A percentile compares a stretch with the other conserved stretches of the same genome.
These are phyloP conservation scores for Delia radicum DNA, from an alignment of 1,140 invertebrate species.

Conservation along the genomic window DNA sequence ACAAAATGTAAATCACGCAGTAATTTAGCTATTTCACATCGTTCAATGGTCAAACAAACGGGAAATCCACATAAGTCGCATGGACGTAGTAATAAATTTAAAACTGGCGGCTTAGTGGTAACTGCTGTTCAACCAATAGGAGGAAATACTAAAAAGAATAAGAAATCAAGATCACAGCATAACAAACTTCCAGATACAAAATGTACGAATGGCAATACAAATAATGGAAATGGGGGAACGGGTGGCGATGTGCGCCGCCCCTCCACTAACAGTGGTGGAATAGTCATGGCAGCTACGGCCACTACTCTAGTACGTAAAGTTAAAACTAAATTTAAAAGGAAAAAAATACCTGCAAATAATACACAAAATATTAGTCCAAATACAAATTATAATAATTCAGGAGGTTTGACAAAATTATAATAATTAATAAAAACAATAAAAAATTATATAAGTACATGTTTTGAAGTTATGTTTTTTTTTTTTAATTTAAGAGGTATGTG, in stretches of 20 bases:
- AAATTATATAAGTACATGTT: neutral
- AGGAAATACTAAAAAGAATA: neutral
- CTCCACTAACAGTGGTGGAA: neutral
- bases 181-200: conserved; percentile 7
- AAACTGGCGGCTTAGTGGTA: conserved; percentile 62
- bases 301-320: conserved; percentile 47
- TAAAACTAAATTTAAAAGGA: conserved; percentile 50
- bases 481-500: neutral
- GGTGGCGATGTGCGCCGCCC: neutral
- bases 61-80: neutral
- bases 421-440: neutral
- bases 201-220: conserved; percentile 24
- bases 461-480: neutral
- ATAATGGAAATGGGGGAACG: neutral
- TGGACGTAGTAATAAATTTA: conserved; percentile 55
- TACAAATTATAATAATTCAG: neutral
- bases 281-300: conserved; percentile 29
- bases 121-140: conserved; percentile 56
- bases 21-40: conserved; percentile 22
- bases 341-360: conserved; percentile 34
- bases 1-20: conserved; percentile 31
- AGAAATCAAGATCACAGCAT: conserved; percentile 12
- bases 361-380: neutral
- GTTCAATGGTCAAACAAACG: neutral
- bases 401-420: neutral